Conservation (phyloP, 2,797 vertebrate genomes). For the Esox lucius region DNA sequence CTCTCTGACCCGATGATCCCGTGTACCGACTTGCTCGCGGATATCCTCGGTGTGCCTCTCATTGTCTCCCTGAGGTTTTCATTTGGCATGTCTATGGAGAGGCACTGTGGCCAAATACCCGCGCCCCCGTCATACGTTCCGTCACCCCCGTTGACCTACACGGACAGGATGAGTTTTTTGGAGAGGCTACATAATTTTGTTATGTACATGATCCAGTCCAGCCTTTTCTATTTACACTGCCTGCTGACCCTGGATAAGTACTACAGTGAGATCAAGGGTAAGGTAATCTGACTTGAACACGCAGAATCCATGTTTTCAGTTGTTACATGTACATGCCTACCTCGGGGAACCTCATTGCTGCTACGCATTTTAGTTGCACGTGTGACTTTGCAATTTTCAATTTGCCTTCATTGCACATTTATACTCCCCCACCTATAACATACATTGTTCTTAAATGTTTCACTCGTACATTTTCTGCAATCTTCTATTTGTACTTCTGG, state of each 20-base stretch:
- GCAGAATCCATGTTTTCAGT: too few species aligned
- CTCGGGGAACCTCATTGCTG: too few species aligned
- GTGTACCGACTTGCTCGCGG: constrained; percentile 34
- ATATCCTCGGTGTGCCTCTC: constrained; percentile 71
- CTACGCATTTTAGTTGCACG: too few species aligned
- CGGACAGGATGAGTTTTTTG: constrained; percentile 71
- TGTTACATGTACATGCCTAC: too few species aligned
- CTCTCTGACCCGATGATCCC: constrained; percentile 51
- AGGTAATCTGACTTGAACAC: background rate
- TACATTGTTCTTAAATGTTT: too few species aligned
- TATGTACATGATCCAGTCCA: constrained; percentile 51
- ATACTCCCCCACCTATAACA: too few species aligned
- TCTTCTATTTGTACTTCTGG: too few species aligned
- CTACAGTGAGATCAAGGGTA: constrained; percentile 74
- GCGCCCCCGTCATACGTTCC: constrained; percentile 71
- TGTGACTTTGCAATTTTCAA: too few species aligned
- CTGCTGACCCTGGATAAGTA: constrained; percentile 54
- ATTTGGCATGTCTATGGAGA: constrained; percentile 71
- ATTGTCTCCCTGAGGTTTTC: constrained; percentile 69
- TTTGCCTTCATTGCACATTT: too few species aligned
- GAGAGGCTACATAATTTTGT: constrained; percentile 75
- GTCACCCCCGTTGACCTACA: constrained; percentile 67
- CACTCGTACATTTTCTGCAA: too few species aligned
- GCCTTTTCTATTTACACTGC: constrained; percentile 1
- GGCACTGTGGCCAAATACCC: constrained; percentile 78